Conservation (phyloP, 2,888 invertebrate species). For the Hemistola chrysoprasaria region DNA sequence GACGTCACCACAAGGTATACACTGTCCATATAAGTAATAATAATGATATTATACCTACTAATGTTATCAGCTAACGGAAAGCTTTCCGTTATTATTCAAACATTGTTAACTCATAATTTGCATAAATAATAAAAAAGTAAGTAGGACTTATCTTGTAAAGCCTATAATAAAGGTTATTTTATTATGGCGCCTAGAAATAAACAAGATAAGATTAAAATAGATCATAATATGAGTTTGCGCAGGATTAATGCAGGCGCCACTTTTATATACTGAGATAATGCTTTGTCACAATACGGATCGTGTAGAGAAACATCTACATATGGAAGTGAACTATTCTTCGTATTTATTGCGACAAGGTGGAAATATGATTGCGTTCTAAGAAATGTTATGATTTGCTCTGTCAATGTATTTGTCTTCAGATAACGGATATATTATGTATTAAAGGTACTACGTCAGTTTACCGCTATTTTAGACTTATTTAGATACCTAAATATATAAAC, state of each 20-base stretch:
- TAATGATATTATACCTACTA: too few relatives aligned
- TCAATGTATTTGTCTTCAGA: neutral
- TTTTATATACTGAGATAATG: neutral
- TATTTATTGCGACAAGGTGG: constrained; percentile 1
- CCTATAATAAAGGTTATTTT: constrained; percentile 32
- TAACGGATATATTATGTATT: too few relatives aligned
- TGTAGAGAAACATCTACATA: too few relatives aligned
- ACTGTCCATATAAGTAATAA: too few relatives aligned
- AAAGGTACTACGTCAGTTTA: too few relatives aligned
- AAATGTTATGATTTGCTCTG: neutral
- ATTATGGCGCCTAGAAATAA: constrained; percentile 26
- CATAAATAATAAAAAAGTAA: constrained; percentile 37
- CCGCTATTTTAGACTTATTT: too few relatives aligned
- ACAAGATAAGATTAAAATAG: constrained; percentile 44
- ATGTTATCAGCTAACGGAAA: constrained; percentile 19
- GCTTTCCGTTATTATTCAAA: constrained; percentile 51
- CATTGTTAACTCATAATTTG: constrained; percentile 34
- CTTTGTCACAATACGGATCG: neutral
- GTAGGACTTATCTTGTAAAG: constrained; percentile 31
- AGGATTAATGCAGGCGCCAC: constrained; percentile 43
- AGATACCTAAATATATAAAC: too few relatives aligned
- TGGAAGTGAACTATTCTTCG: too few relatives aligned
- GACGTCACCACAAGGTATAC: too few relatives aligned
- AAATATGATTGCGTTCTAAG: too few relatives aligned
- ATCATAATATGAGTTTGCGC: constrained; percentile 30